Conservation (phyloP, 2,797 vertebrate species). For the Xiphophorus birchmanni region DNA sequence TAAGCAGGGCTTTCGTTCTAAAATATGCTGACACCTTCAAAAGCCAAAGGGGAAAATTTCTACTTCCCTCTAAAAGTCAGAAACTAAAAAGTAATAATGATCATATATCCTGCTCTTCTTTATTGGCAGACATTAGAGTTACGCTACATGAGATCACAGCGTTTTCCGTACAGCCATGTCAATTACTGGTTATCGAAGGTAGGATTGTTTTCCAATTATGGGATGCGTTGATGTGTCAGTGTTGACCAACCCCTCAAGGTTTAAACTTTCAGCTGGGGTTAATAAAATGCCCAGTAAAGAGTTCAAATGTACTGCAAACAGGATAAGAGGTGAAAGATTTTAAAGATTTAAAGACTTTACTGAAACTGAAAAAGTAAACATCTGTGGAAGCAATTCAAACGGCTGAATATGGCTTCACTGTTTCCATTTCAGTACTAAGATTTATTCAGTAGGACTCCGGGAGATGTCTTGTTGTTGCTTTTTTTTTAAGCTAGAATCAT, state of each 20-base stretch:
- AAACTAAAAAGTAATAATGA: slow-evolving; percentile 32
- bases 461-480: slow-evolving; percentile 18
- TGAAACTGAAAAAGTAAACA: slow-evolving; percentile 29
- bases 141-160: slow-evolving; percentile 1
- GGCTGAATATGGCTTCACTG: slow-evolving; percentile 33
- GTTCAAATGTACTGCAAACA: background rate
- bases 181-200: background rate
- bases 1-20: slow-evolving; percentile 10
- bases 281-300: slow-evolving; percentile 20
- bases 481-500: slow-evolving; percentile 34
- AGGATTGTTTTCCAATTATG: slow-evolving; percentile 7
- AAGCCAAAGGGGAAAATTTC: slow-evolving; percentile 8
- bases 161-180: background rate
- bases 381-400: slow-evolving; percentile 50
- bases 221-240: background rate
- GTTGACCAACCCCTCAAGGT: background rate
- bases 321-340: slow-evolving; percentile 13
- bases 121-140: slow-evolving; percentile 14
- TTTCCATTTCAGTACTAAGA: slow-evolving; percentile 18
- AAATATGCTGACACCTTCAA: slow-evolving; percentile 27
- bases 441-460: background rate
- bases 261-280: slow-evolving; percentile 5
- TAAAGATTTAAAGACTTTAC: slow-evolving; percentile 11
- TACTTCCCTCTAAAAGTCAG: slow-evolving; percentile 13
- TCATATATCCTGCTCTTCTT: slow-evolving; percentile 8